These are phyloP conservation scores for Lasius fuliginosus DNA, from an alignment of 2,888 invertebrate genomes.

Conservation along the genomic window DNA sequence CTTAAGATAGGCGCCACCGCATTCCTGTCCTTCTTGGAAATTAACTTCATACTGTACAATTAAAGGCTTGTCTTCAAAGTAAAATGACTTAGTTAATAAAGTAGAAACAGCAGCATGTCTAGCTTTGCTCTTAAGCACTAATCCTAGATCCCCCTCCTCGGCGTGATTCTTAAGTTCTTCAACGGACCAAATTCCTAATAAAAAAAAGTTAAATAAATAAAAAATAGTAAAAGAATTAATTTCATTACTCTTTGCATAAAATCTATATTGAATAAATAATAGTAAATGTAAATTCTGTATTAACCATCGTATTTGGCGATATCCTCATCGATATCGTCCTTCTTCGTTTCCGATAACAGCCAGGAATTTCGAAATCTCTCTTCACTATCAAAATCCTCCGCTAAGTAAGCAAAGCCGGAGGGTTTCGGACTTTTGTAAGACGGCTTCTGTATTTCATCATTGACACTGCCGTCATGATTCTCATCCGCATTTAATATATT, in stretches of 20 bases:
- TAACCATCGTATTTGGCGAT: constrained; percentile 97
- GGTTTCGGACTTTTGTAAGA: constrained; percentile 92
- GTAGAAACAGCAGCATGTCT: constrained; percentile 98
- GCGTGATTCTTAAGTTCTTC: constrained; percentile 93
- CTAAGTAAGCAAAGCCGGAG: constrained; percentile 89
- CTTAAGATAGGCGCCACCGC: constrained; percentile 99
- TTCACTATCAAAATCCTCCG: constrained; percentile 95
- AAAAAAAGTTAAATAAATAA: background rate
- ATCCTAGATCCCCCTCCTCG: constrained; percentile 94
- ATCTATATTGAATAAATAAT: background rate
- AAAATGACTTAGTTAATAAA: constrained; percentile 92
- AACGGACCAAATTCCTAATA: constrained; percentile 89
- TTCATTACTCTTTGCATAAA: background rate
- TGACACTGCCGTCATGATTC: constrained; percentile 67
- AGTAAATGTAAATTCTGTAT: background rate
- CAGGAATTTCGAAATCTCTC: constrained; percentile 92
- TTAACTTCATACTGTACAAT: constrained; percentile 98
- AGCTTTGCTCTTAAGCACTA: constrained; percentile 97
- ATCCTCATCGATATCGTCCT: constrained; percentile 94
- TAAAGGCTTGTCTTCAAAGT: constrained; percentile 93
- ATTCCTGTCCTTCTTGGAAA: constrained; percentile 98
- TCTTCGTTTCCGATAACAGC: constrained; percentile 96
- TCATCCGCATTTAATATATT: constrained; percentile 71
- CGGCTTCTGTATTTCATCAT: constrained; percentile 60
- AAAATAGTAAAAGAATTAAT: background rate